A percentile compares a stretch with the other conserved stretches of the same genome.
Evolutionary conservation across 1,140 invertebrate genomes (phyloP).

Genomic region (Phocides pigmalion): DNA sequence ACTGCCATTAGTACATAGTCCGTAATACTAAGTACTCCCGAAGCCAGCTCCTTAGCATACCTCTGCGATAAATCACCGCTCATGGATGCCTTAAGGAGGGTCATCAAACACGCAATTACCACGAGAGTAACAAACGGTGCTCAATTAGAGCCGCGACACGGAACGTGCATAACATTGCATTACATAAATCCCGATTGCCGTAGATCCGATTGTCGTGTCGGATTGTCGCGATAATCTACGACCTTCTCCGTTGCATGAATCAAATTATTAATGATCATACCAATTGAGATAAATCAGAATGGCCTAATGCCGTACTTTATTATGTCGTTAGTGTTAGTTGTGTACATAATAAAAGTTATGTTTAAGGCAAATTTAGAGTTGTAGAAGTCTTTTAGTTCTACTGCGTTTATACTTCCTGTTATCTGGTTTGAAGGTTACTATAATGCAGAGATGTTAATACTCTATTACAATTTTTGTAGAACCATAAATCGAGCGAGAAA

Average conservation of each 20-base stretch:
- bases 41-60: constrained; percentile 21
- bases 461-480: too few relatives aligned
- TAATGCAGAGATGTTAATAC: too few relatives aligned
- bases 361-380: too few relatives aligned
- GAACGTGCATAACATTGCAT: constrained; percentile 29
- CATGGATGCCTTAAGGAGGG: constrained; percentile 20
- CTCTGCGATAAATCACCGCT: constrained; percentile 16
- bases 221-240: constrained; percentile 17
- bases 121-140: constrained; percentile 23
- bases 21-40: background rate
- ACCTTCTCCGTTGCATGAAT: constrained; percentile 5
- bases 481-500: too few relatives aligned
- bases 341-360: background rate
- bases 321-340: background rate
- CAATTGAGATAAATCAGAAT: constrained; percentile 14
- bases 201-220: constrained; percentile 26
- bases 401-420: too few relatives aligned
- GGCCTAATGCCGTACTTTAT: background rate
- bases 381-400: too few relatives aligned
- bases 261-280: constrained; percentile 11
- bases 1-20: background rate
- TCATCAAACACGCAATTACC: constrained; percentile 29
- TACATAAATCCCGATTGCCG: constrained; percentile 30
- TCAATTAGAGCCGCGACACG: constrained; percentile 22
- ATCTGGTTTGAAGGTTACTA: too few relatives aligned